Evolutionary conservation across 2,113 vertebrate species (phyloP), one percentile per base, ranked within the genome.

Genomic region (Ia io): DNA sequence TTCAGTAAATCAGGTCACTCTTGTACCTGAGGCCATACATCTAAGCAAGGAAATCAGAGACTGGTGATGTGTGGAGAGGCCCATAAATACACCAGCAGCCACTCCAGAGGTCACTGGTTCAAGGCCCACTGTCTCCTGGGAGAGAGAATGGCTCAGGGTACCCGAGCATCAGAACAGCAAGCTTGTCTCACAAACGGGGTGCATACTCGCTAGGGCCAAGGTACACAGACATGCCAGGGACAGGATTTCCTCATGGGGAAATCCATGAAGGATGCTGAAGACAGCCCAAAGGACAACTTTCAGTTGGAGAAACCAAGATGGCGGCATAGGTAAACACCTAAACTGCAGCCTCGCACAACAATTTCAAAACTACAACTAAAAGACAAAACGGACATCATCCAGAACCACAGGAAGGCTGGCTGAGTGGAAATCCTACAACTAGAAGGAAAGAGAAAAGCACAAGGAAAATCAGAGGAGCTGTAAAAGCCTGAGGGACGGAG

Each of bases 181-280:
- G 8, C 6, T 0, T 2, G 12, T 49, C 9, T 12, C 16, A 84
- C 59, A 4, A 6, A 32, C 0, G 2, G 9, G n/a, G 35, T 63
- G 70, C 10, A 3, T 1, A 35, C 13, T 28, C 47, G 35, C 25
- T 16, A n/a, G 37, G 37, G 12, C 4, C 49, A 93, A 37, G 77
- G 28, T 16, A 44, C 5, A 25, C 18, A n/a, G 51, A 10, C 1
- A 8, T 20, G 12, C 63, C 69, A 28, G 22, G 42, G 25, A 23
- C 56, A 86, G 61, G 44, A 12, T 4, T 84, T 87, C 56, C 25
- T 25, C 5, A 37, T 2, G 37, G 53, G 42, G 17, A 78, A 61
- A 30, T 11, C 56, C 14, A 53, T 56, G 18, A 69, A 61, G 73
- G 11, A 35, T 22, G 10, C 16, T 14, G 5, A 56, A 11, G 18